Percentiles rank a stretch among this genome's conserved stretches.
These are phyloP conservation scores for Diploscapter pachys DNA, from an alignment of 1,140 invertebrate genomes.

Conservation along the genomic window DNA sequence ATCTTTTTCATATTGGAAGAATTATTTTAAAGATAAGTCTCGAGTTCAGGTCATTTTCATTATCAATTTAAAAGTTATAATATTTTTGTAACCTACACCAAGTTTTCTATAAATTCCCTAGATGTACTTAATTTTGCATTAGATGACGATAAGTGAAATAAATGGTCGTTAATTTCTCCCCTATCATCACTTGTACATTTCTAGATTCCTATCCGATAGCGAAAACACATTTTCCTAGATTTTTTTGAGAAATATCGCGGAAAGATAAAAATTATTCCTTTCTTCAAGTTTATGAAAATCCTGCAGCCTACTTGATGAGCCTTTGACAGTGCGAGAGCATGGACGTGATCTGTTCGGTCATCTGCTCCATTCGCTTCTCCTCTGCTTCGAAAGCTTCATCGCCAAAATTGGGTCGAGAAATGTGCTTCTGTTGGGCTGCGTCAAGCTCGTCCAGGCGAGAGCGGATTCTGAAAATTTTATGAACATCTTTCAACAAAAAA, in stretches of 20 bases:
- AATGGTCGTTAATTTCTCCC: background rate
- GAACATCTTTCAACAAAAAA: background rate
- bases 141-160: too few species aligned
- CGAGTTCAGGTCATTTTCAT: background rate
- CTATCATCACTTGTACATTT: conserved; percentile 1
- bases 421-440: conserved; percentile 29
- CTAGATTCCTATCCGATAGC: background rate
- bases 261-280: background rate
- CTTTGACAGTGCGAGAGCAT: conserved; percentile 38
- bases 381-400: conserved; percentile 39
- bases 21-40: background rate
- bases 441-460: conserved; percentile 30
- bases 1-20: too few species aligned
- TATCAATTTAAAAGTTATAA: background rate
- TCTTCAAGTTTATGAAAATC: conserved; percentile 11
- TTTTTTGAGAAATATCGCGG: background rate
- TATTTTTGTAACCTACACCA: too few species aligned
- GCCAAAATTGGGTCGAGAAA: conserved; percentile 36
- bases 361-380: conserved; percentile 29
- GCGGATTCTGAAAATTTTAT: conserved; percentile 28
- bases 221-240: background rate
- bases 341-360: conserved; percentile 31
- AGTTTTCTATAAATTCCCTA: too few species aligned
- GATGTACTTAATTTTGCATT: too few species aligned
- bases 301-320: conserved; percentile 24